Base-by-base conservation (phyloP, 2,113 vertebrate species). In the Pagrus major region DNA sequence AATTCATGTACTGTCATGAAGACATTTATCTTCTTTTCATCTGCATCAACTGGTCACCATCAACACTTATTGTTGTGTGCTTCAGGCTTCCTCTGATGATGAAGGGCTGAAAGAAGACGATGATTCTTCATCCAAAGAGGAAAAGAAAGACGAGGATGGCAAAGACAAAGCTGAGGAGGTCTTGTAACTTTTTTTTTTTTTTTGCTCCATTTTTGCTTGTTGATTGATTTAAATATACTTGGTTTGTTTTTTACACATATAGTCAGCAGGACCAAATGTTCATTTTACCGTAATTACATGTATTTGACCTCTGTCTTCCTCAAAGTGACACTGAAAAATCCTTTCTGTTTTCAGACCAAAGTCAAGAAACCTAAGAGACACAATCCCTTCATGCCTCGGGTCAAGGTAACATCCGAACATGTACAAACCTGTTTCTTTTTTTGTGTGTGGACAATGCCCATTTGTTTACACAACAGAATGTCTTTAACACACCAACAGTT, bases 321-420 rank as follows among this genome's bases (percentile, higher is more conserved):
- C 0, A 0, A 1, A 29, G 1, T 81, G 18, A 61, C 29, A 14
- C n/a, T 44, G 1, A 9, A 0, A 65, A 5, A 18, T n/a, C 52
- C 5, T 23, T 49, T 4, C 54, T 71, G 2, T 71, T 67, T 89
- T 71, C n/a, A 93, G 91, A 51, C 68, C 8, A 86, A 86, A 68
- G 80, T 86, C 69, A 91, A 75, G 72, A 93, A 82, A 63, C 79
- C 85, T 0, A 92, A 92, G 80, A 85, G 42, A 27, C 83, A 49
- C 33, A 93, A 93, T 71, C 91, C 91, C 5, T 93, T 93, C 88
- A 84, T 92, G 89, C 90, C 90, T 61, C 84, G 44, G 1, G 68
- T 85, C 49, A 93, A 93, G 91, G 91, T 93, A 86, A 81, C 5
- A 3, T 39, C 81, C 5, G 66, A 6, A 52, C 25, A 42, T 63